These are phyloP conservation scores for Nilaparvata lugens DNA, from an alignment of 1,140 invertebrate genomes.

Conservation along the genomic window DNA sequence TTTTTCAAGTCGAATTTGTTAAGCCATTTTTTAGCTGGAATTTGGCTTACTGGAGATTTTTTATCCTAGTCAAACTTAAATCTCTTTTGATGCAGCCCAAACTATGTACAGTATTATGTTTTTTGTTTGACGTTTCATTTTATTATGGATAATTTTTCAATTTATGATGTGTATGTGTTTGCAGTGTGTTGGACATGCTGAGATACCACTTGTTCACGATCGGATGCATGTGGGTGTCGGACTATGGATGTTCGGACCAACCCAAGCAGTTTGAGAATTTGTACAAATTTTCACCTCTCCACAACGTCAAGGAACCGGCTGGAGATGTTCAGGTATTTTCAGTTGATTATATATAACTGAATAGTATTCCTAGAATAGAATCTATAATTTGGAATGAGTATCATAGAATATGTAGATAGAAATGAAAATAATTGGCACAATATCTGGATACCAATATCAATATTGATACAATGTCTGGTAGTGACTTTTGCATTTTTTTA, in stretches of 20 bases:
- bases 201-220: slow-evolving; percentile 98
- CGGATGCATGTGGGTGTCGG: slow-evolving; percentile 91
- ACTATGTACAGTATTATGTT: not conserved
- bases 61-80: not conserved
- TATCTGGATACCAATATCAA: no score
- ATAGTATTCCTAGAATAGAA: not conserved
- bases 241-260: slow-evolving; percentile 89
- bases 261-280: slow-evolving; percentile 81
- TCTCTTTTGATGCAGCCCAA: not conserved
- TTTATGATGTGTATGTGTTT: slow-evolving; percentile 26
- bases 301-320: slow-evolving; percentile 72
- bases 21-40: no score
- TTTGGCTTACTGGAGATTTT: no score
- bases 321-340: slow-evolving; percentile 33
- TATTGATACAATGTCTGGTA: no score
- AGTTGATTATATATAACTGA: no score
- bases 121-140: no score
- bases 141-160: not conserved
- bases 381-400: no score
- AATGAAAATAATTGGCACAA: no score
- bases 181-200: slow-evolving; percentile 93
- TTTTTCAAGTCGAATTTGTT: no score
- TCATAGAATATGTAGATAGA: no score
- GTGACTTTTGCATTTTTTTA: no score
- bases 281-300: slow-evolving; percentile 88